Percentiles rank a stretch among this genome's conserved stretches.
phyloP scores from a whole-genome alignment of 2,113 vertebrate genomes.

The Eupsittula cactorum region DNA sequence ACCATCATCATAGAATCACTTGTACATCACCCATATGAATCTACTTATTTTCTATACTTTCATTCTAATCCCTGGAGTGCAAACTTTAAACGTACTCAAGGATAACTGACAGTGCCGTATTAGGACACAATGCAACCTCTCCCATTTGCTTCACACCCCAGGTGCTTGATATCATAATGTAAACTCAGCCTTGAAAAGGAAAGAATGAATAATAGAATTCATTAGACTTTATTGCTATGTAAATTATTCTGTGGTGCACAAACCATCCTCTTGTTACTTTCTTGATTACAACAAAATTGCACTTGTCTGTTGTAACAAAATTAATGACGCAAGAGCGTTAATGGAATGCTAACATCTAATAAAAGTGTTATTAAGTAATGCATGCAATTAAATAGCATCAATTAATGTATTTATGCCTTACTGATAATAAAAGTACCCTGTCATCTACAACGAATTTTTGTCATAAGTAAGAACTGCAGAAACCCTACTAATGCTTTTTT shows the following conservation, averaged over 20 bases:
- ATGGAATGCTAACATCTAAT: background rate
- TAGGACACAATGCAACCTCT: background rate
- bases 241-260: background rate
- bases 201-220: background rate
- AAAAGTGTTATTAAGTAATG: background rate
- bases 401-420: background rate
- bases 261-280: background rate
- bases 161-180: background rate
- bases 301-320: background rate
- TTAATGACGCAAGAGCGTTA: background rate
- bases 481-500: too few relatives aligned
- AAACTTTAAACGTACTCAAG: background rate
- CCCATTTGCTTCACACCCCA: background rate
- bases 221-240: background rate
- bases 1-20: background rate
- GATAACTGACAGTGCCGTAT: background rate
- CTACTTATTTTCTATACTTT: background rate
- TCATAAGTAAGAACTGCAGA: background rate
- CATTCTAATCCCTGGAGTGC: background rate
- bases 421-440: background rate
- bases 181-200: background rate
- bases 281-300: slow-evolving; percentile 11
- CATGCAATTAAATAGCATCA: background rate
- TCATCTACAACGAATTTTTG: background rate
- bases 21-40: background rate